These are phyloP conservation scores for Plagiodera versicolora DNA, from an alignment of 2,888 invertebrate species.

Conservation along the genomic window DNA sequence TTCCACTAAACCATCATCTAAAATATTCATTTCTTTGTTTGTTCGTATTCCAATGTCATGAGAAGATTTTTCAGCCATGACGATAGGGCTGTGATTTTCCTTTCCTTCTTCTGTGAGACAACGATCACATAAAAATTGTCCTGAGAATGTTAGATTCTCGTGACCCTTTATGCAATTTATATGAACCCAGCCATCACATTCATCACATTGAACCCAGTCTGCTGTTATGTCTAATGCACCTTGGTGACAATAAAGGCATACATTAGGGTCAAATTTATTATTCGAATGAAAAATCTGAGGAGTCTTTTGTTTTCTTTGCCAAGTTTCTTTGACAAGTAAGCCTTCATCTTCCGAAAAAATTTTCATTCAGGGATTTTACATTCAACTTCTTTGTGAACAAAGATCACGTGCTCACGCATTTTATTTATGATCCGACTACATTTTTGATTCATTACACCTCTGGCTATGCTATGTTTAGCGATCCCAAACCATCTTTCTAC, in stretches of 20 bases:
- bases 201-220: conserved; percentile 4
- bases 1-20: conserved; percentile 6
- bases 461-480: background rate
- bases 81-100: too few species aligned
- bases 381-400: conserved; percentile 2
- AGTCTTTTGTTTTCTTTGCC: background rate
- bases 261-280: conserved; percentile 1
- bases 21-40: background rate
- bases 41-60: background rate
- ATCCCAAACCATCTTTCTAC: conserved; percentile 13
- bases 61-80: background rate
- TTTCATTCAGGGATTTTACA: conserved; percentile 3
- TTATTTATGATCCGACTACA: conserved; percentile 2
- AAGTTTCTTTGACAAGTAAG: background rate
- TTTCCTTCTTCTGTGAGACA: too few species aligned
- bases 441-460: background rate
- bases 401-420: conserved; percentile 9
- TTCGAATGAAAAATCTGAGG: background rate
- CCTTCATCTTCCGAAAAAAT: background rate
- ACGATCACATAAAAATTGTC: background rate
- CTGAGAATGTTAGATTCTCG: conserved; percentile 4
- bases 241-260: conserved; percentile 6
- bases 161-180: conserved; percentile 6
- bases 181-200: background rate
- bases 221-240: conserved; percentile 5